A percentile compares a stretch with the other conserved stretches of the same genome.
These are phyloP conservation scores for Callipepla californica DNA, from an alignment of 2,113 vertebrate genomes.

Conservation along the genomic window DNA sequence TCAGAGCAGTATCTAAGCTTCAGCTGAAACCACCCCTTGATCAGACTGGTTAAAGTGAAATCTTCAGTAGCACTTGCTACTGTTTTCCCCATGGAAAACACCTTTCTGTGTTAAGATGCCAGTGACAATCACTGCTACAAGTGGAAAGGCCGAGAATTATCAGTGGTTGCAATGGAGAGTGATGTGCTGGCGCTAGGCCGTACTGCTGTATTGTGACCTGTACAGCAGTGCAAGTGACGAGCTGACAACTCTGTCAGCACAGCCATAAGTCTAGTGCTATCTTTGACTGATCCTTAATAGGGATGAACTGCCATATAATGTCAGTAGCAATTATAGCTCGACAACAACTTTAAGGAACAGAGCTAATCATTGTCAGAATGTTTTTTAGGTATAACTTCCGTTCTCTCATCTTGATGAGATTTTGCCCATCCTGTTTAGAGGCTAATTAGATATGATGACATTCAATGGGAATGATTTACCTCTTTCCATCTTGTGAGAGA, in stretches of 20 bases:
- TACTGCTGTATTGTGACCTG: accelerated
- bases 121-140: not conserved
- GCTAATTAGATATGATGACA: not conserved
- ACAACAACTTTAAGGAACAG: not conserved
- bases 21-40: not conserved
- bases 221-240: not conserved
- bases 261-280: not conserved
- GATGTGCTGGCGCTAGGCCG: not conserved
- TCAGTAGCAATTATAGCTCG: not conserved
- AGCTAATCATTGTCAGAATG: not conserved
- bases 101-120: not conserved
- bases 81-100: not conserved
- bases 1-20: not conserved
- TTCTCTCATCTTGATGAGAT: not conserved
- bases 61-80: not conserved
- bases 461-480: not conserved
- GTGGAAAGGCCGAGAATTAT: not conserved
- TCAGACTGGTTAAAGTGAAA: not conserved
- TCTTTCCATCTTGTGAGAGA: not conserved
- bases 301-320: not conserved
- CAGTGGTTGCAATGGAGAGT: not conserved
- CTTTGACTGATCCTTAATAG: not conserved
- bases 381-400: not conserved
- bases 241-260: not conserved
- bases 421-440: not conserved